Conservation (phyloP, 2,113 vertebrate genomes). For the Oenanthe oenanthe region DNA sequence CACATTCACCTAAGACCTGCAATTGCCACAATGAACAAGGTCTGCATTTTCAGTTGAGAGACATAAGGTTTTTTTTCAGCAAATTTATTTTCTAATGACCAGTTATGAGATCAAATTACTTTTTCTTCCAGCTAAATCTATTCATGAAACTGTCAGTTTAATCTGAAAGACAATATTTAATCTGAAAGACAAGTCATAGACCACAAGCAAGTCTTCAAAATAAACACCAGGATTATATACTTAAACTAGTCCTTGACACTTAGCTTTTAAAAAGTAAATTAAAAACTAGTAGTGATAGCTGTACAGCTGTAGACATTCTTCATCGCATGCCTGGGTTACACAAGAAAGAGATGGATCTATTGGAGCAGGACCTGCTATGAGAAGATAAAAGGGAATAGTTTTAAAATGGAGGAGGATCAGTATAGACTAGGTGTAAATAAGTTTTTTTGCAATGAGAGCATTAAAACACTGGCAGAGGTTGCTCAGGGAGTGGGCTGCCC, state of each 20-base stretch:
- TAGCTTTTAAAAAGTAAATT: not conserved
- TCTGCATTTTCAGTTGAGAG: not conserved
- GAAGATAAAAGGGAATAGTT: not conserved
- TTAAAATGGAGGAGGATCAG: not conserved
- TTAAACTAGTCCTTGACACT: not conserved
- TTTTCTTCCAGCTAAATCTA: not conserved
- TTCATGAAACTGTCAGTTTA: not conserved
- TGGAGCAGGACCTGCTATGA: not conserved
- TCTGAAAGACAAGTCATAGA: not conserved
- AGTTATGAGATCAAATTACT: not conserved
- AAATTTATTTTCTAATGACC: not conserved
- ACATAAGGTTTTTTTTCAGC: fast-evolving
- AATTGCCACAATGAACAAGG: not conserved
- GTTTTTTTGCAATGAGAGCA: not conserved
- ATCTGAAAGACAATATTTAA: not conserved
- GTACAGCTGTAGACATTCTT: not conserved
- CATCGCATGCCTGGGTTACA: not conserved
- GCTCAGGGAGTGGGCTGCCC: not conserved
- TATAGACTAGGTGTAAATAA: not conserved
- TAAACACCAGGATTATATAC: not conserved
- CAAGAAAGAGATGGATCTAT: not conserved
- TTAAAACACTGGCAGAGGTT: not conserved
- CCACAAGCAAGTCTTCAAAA: not conserved
- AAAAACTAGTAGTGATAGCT: not conserved
- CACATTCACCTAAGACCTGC: not conserved